Percentiles rank a stretch among this genome's conserved stretches.
Evolutionary conservation across 2,888 invertebrate species (phyloP).

Genomic region (Monochamus alternatus): DNA sequence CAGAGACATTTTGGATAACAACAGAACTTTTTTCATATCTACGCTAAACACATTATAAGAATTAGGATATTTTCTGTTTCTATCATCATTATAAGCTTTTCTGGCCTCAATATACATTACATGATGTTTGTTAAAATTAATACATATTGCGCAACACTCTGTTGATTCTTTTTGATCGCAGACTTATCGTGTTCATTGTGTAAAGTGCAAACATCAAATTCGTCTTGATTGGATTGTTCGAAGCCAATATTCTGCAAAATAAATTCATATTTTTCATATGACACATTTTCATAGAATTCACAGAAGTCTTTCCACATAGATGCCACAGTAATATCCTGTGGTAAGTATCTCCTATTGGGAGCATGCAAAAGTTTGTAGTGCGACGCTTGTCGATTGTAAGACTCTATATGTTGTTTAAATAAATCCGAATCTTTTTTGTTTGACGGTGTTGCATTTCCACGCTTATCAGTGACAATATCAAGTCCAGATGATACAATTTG

Average conservation of each 20-base stretch:
- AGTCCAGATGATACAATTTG: not conserved
- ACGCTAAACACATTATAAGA: not conserved
- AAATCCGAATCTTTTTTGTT: slow-evolving; percentile 23
- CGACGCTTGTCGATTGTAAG: slow-evolving; percentile 36
- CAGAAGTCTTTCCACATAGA: slow-evolving; percentile 41
- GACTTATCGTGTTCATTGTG: slow-evolving; percentile 34
- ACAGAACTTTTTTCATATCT: not conserved
- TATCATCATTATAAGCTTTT: not conserved
- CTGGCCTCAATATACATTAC: slow-evolving; percentile 24
- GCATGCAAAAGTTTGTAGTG: slow-evolving; percentile 39
- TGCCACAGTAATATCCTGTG: slow-evolving; percentile 28
- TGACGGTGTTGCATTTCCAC: slow-evolving; percentile 19
- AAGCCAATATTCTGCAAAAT: slow-evolving; percentile 37
- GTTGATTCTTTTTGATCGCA: slow-evolving; percentile 34
- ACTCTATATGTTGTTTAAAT: slow-evolving; percentile 34
- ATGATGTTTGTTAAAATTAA: slow-evolving; percentile 33
- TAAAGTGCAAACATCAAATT: slow-evolving; percentile 32
- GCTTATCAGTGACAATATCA: not conserved
- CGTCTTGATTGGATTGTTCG: slow-evolving; percentile 41
- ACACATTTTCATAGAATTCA: slow-evolving; percentile 29
- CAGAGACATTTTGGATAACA: not conserved
- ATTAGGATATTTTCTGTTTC: not conserved
- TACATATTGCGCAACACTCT: slow-evolving; percentile 21
- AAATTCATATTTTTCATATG: slow-evolving; percentile 43
- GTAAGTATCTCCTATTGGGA: slow-evolving; percentile 35